Percentiles rank a stretch among this genome's conserved stretches.
These are phyloP conservation scores for Phylloscopus trochiloides DNA, from an alignment of 2,113 vertebrate genomes.

Conservation along the genomic window DNA sequence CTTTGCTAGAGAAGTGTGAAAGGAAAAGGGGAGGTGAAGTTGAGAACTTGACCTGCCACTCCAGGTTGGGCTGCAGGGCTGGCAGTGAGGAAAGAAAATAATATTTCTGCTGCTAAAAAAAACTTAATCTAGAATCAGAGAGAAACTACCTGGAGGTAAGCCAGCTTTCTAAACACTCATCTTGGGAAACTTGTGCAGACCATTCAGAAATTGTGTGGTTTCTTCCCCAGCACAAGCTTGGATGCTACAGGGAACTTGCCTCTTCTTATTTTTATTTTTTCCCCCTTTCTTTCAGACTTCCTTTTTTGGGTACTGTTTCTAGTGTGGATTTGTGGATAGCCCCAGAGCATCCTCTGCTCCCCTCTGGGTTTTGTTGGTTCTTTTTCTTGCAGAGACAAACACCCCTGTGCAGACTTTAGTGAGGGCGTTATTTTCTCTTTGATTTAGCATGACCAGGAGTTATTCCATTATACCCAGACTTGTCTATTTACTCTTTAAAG, in stretches of 20 bases:
- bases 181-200: background rate
- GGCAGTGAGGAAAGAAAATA: background rate
- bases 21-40: background rate
- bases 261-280: no score
- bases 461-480: constrained; percentile 38
- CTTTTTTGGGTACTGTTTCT: background rate
- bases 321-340: background rate
- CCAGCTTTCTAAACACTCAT: fast-evolving
- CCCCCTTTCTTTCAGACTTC: background rate
- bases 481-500: constrained; percentile 67
- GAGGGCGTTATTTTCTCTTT: constrained; percentile 9
- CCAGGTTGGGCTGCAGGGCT: background rate
- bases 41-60: background rate
- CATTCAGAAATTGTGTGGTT: background rate
- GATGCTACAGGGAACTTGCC: background rate
- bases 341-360: background rate
- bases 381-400: background rate
- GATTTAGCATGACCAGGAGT: constrained; percentile 5
- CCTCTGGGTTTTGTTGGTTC: background rate
- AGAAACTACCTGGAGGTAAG: background rate
- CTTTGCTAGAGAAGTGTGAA: background rate
- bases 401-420: background rate
- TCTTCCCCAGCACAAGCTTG: background rate
- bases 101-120: constrained; percentile 7
- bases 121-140: background rate